A percentile compares a stretch with the other conserved stretches of the same genome.
Evolutionary conservation across 2,888 invertebrate genomes (phyloP).

Genomic region (Pyrgus malvae): DNA sequence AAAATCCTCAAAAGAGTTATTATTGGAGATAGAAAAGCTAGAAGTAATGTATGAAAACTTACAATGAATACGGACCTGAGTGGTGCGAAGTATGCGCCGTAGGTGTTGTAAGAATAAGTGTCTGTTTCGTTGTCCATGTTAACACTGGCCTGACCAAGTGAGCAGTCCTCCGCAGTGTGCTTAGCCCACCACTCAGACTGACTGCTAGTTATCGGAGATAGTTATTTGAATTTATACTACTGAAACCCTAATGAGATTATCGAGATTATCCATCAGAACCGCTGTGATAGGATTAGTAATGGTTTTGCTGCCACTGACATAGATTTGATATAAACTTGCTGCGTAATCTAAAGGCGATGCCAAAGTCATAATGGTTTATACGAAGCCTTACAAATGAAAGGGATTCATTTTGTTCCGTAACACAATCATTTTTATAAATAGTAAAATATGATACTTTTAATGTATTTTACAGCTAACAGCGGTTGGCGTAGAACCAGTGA

Average conservation of each 20-base stretch:
- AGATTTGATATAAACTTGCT: slow-evolving; percentile 59
- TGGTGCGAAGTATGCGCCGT: slow-evolving; percentile 67
- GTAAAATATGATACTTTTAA: too few relatives aligned
- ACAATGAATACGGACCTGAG: slow-evolving; percentile 53
- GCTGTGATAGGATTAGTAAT: slow-evolving; percentile 71
- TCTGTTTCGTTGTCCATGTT: slow-evolving; percentile 67
- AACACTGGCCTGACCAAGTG: slow-evolving; percentile 45
- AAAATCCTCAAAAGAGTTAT: not conserved
- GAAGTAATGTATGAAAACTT: not conserved
- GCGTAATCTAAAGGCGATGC: slow-evolving; percentile 35
- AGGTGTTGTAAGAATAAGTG: slow-evolving; percentile 46
- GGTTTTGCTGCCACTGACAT: slow-evolving; percentile 56
- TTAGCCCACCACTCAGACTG: slow-evolving; percentile 71
- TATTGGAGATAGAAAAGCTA: not conserved
- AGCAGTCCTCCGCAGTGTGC: slow-evolving; percentile 77
- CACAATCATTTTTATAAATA: too few relatives aligned
- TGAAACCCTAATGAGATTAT: slow-evolving; percentile 60
- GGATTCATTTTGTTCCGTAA: too few relatives aligned
- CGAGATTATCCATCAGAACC: slow-evolving; percentile 63
- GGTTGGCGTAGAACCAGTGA: too few relatives aligned
- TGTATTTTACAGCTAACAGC: too few relatives aligned
- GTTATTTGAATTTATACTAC: slow-evolving; percentile 60
- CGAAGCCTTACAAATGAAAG: slow-evolving; percentile 42
- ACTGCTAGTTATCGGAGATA: slow-evolving; percentile 52
- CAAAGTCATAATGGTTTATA: slow-evolving; percentile 35